Conservation (phyloP, 2,888 invertebrate species). For the Caenorhabditis sinica region DNA sequence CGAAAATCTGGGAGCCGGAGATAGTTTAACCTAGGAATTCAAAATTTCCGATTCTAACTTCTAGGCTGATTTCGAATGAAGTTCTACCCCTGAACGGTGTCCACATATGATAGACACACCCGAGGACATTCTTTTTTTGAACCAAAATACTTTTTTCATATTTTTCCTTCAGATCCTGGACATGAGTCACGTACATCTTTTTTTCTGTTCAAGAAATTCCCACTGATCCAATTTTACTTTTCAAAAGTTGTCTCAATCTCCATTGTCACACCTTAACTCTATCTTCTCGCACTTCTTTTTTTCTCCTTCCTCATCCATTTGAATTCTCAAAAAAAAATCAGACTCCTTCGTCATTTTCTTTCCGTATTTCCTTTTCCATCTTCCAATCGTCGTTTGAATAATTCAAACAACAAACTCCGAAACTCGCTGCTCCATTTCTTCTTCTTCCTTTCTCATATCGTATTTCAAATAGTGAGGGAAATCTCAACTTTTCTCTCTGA, state of each 20-base stretch:
- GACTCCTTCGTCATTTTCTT: not conserved
- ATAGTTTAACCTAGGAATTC: too few species aligned
- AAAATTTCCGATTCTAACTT: too few species aligned
- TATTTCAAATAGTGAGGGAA: constrained; percentile 39
- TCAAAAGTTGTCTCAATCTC: constrained; percentile 6
- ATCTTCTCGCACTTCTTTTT: not conserved
- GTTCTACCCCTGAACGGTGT: too few species aligned
- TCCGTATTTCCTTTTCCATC: not conserved
- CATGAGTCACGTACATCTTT: not conserved
- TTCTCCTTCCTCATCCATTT: constrained; percentile 5
- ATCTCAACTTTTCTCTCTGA: constrained; percentile 4
- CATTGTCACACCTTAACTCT: constrained; percentile 10
- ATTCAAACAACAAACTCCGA: constrained; percentile 52
- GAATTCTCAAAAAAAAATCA: not conserved
- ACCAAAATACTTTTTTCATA: not conserved
- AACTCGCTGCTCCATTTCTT: constrained; percentile 23
- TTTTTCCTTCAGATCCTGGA: not conserved
- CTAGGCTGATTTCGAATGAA: too few species aligned
- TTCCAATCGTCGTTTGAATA: constrained; percentile 38
- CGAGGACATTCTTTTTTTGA: too few species aligned
- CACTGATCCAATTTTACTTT: constrained; percentile 2
- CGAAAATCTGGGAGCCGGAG: too few species aligned
- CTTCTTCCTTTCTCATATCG: constrained; percentile 26
- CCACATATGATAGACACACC: too few species aligned
- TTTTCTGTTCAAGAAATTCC: not conserved